phyloP scores from a whole-genome alignment of 2,888 invertebrate genomes.

The Phengaris arion region DNA sequence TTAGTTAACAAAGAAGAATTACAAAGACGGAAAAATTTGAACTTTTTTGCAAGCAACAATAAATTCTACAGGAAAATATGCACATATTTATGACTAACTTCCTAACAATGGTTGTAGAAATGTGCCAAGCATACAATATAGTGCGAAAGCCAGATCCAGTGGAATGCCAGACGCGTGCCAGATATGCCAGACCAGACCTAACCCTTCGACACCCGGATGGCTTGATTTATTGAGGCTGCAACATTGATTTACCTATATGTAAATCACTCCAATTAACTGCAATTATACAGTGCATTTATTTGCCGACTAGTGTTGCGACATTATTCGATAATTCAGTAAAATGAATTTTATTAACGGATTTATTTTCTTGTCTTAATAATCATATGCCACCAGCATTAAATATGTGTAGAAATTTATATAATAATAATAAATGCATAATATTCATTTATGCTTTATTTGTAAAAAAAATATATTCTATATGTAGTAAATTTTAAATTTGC shows the following conservation, averaged over 20 bases:
- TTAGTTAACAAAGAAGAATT: too few species aligned
- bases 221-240: slow-evolving; percentile 34
- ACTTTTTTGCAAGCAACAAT: background rate
- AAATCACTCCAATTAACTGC: slow-evolving; percentile 48
- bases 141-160: slow-evolving; percentile 35
- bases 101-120: slow-evolving; percentile 24
- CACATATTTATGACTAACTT: slow-evolving; percentile 2
- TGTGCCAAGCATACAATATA: slow-evolving; percentile 33
- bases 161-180: slow-evolving; percentile 36
- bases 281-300: slow-evolving; percentile 51
- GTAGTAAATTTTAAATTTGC: too few species aligned
- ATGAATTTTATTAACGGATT: background rate
- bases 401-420: too few species aligned
- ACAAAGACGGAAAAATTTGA: background rate
- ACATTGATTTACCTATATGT: slow-evolving; percentile 36
- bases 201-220: slow-evolving; percentile 31
- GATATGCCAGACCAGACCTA: slow-evolving; percentile 28
- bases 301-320: slow-evolving; percentile 40
- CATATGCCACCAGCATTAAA: too few species aligned
- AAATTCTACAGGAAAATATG: background rate
- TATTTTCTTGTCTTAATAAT: too few species aligned
- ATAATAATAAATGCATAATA: too few species aligned
- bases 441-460: too few species aligned
- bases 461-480: too few species aligned
- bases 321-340: slow-evolving; percentile 2